Evolutionary conservation across 2,888 invertebrate species (phyloP).

Genomic region (Xestia xanthographa): DNA sequence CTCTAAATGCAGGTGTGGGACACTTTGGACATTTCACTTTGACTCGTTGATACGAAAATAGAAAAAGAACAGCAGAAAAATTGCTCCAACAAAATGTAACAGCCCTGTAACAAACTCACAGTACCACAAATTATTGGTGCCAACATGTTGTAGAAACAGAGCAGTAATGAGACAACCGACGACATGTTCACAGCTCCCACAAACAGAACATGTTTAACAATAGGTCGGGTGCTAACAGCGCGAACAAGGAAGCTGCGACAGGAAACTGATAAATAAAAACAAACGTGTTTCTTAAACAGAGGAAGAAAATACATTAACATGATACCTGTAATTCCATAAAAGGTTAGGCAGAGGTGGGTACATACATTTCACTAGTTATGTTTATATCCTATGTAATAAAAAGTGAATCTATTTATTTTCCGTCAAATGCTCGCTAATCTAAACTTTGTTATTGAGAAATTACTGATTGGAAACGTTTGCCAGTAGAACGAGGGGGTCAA

Average conservation of each 20-base stretch:
- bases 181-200: slow-evolving; percentile 61
- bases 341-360: not conserved
- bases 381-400: not conserved
- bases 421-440: not conserved
- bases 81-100: not conserved
- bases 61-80: not conserved
- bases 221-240: slow-evolving; percentile 63
- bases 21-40: not conserved
- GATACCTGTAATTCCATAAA: not conserved
- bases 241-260: slow-evolving; percentile 57
- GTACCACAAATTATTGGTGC: slow-evolving; percentile 63
- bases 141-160: slow-evolving; percentile 64
- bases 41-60: not conserved
- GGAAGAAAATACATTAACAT: not conserved
- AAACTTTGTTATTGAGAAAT: not conserved
- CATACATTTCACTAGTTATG: not conserved
- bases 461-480: not conserved
- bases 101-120: slow-evolving; percentile 45
- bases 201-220: slow-evolving; percentile 55
- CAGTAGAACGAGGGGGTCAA: not conserved
- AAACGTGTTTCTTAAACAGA: slow-evolving; percentile 2
- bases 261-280: slow-evolving; percentile 24
- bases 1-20: not conserved
- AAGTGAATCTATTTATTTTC: not conserved
- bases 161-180: slow-evolving; percentile 65